phyloP scores from a whole-genome alignment of 2,888 invertebrate species.

The Conus canariensis region DNA sequence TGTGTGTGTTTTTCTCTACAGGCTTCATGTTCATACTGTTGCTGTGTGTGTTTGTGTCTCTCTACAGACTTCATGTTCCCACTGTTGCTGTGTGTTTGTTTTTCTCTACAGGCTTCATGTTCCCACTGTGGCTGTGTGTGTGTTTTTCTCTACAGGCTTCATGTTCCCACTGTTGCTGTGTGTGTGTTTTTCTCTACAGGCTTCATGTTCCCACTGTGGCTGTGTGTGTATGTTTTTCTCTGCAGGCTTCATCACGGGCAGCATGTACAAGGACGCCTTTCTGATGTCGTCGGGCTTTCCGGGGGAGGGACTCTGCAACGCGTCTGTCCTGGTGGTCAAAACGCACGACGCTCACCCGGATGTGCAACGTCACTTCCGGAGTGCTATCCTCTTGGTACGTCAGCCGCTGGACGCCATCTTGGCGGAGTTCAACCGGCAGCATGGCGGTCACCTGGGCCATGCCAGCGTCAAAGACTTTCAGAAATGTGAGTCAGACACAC shows the following conservation, averaged over 20 bases:
- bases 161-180: too few species aligned
- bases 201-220: too few species aligned
- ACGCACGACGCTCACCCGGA: conserved; percentile 53
- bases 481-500: conserved; percentile 42
- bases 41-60: too few species aligned
- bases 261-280: conserved; percentile 54
- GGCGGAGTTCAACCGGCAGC: conserved; percentile 57
- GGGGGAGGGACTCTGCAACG: conserved; percentile 55
- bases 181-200: too few species aligned
- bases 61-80: too few species aligned
- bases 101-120: too few species aligned
- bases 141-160: too few species aligned
- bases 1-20: too few species aligned
- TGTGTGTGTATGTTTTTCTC: too few species aligned
- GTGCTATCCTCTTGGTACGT: conserved; percentile 56
- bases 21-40: too few species aligned
- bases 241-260: conserved; percentile 58
- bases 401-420: conserved; percentile 58
- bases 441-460: conserved; percentile 54
- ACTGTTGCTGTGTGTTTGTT: too few species aligned
- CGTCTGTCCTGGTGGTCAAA: conserved; percentile 54
- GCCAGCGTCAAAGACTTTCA: conserved; percentile 48
- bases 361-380: conserved; percentile 47
- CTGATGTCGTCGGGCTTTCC: conserved; percentile 54
- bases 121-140: too few species aligned